Percentiles rank a stretch among this genome's conserved stretches.
Evolutionary conservation across 92 coral and sea anemone species (phyloP).

Genomic region (Umimayanthus chanpuru): DNA sequence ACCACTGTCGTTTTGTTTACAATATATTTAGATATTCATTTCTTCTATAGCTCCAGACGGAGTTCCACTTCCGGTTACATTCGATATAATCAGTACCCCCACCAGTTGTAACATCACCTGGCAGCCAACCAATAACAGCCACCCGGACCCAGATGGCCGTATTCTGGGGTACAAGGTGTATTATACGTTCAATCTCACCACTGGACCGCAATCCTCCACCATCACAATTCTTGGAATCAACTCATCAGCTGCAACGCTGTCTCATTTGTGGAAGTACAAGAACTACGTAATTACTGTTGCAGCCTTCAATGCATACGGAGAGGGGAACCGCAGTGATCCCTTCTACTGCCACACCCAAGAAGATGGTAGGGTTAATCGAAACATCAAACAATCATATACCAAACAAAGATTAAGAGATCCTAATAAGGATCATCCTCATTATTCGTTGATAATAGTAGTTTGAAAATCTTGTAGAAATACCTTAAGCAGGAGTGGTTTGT

Average conservation of each 20-base stretch:
- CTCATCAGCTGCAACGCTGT: conserved; percentile 15
- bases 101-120: conserved; percentile 33
- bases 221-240: background rate
- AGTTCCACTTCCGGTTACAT: conserved; percentile 20
- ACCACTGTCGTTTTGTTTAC: no score
- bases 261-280: conserved; percentile 23
- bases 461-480: background rate
- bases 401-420: no score
- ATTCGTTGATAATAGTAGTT: no score
- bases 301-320: conserved; percentile 35
- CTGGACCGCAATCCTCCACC: background rate
- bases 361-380: conserved; percentile 13
- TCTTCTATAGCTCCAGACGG: conserved; percentile 31
- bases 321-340: conserved; percentile 17
- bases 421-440: no score
- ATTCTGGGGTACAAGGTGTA: conserved; percentile 36
- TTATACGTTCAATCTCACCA: conserved; percentile 37
- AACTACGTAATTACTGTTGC: conserved; percentile 15
- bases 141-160: conserved; percentile 36
- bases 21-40: background rate
- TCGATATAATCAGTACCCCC: conserved; percentile 13
- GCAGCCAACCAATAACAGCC: conserved; percentile 29
- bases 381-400: no score
- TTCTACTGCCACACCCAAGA: conserved; percentile 29
- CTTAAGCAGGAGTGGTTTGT: background rate